A percentile compares a stretch with the other conserved stretches of the same genome.
phyloP scores from a whole-genome alignment of 2,113 vertebrate genomes.

The Pontoporia blainvillei region DNA sequence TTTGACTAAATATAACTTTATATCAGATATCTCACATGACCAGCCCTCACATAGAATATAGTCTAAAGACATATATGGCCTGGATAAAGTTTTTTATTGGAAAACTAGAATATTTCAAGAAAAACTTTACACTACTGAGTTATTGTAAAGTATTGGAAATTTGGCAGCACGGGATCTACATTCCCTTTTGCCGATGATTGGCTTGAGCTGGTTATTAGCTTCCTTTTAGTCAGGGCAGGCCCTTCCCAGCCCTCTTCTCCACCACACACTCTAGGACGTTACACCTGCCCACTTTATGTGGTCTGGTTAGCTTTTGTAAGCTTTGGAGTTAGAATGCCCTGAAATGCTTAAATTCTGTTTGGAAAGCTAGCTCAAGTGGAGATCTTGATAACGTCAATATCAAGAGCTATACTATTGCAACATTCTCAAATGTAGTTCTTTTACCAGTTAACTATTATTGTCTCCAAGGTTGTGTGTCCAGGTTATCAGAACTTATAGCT shows the following conservation, averaged over 20 bases:
- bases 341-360: slow-evolving; percentile 6
- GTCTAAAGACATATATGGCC: not conserved
- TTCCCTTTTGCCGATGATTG: not conserved
- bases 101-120: not conserved
- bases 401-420: not conserved
- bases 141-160: not conserved
- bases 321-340: not conserved
- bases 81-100: not conserved
- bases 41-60: not conserved
- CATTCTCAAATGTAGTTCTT: not conserved
- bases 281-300: not conserved
- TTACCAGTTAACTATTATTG: not conserved
- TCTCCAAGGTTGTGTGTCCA: not conserved
- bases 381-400: not conserved
- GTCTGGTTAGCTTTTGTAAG: not conserved
- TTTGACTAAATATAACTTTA: not conserved
- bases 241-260: no score
- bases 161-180: accelerated
- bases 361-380: not conserved
- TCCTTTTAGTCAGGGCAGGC: not conserved
- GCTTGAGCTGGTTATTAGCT: not conserved
- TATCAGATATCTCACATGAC: not conserved
- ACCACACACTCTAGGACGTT: accelerated
- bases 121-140: not conserved
- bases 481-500: not conserved